Conservation (phyloP, 1,140 invertebrate species). For the Battus philenor region DNA sequence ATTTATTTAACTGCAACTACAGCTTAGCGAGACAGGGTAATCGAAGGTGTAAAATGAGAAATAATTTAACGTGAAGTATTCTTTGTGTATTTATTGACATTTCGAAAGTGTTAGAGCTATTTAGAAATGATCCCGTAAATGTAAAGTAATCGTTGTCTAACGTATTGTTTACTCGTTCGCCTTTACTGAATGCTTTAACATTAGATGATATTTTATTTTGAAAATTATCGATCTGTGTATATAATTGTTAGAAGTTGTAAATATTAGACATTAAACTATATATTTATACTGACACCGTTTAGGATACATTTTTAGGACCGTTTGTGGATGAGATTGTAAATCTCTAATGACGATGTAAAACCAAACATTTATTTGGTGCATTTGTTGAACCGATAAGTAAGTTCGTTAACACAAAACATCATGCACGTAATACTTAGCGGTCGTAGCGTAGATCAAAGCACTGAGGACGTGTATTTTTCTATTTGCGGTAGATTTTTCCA, state of each 20-base stretch:
- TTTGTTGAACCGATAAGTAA: conserved; percentile 42
- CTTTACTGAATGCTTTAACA: conserved; percentile 48
- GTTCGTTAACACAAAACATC: conserved; percentile 36
- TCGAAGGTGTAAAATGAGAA: conserved; percentile 4
- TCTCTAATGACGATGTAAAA: conserved; percentile 13
- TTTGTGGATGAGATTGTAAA: conserved; percentile 19
- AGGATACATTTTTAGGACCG: conserved; percentile 14
- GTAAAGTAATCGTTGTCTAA: not conserved
- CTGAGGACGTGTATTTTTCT: conserved; percentile 73
- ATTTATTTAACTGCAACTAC: conserved; percentile 9
- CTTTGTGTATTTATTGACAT: conserved; percentile 1
- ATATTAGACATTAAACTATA: conserved; percentile 44
- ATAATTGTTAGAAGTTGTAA: conserved; percentile 56
- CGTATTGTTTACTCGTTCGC: conserved; percentile 56
- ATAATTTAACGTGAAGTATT: not conserved
- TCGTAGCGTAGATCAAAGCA: conserved; percentile 53
- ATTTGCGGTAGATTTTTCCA: conserved; percentile 55
- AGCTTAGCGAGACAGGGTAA: conserved; percentile 15
- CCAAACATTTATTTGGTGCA: conserved; percentile 26
- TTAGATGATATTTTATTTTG: conserved; percentile 16
- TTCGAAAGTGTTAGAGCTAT: not conserved
- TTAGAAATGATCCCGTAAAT: conserved; percentile 30
- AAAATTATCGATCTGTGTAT: conserved; percentile 57
- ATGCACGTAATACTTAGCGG: conserved; percentile 32
- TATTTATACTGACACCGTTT: conserved; percentile 31